Evolutionary conservation across 2,797 vertebrate species (phyloP).

Genomic region (Orestias chungarensis): DNA sequence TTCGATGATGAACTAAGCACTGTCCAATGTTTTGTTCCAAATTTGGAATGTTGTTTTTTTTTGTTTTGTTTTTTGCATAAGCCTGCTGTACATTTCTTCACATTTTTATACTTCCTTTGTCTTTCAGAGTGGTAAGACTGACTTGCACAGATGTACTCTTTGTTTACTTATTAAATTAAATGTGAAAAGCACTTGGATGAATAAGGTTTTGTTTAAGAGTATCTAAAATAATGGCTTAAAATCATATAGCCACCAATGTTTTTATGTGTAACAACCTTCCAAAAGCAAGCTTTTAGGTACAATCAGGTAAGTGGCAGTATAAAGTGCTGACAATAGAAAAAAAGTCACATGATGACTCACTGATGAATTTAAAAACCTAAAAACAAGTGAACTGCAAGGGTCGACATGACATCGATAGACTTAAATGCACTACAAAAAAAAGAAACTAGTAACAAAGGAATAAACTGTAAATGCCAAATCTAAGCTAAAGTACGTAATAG

Average conservation of each 20-base stretch:
- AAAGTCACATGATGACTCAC: no score
- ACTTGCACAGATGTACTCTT: neutral
- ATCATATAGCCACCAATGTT: neutral
- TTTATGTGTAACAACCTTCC: neutral
- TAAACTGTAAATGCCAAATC: no score
- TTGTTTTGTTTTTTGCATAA: neutral
- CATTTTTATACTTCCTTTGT: neutral
- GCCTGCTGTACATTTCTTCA: neutral
- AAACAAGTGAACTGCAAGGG: no score
- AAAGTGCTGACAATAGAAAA: no score
- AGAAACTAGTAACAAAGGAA: no score
- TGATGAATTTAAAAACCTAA: no score
- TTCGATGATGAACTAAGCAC: neutral
- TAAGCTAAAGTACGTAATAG: no score
- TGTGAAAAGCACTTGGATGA: neutral
- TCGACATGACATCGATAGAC: no score
- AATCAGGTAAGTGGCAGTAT: no score
- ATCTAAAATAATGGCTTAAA: neutral
- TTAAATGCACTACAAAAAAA: no score
- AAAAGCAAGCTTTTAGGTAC: no score
- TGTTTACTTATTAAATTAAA: neutral
- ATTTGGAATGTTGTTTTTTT: neutral
- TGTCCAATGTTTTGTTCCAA: neutral
- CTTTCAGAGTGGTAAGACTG: neutral
- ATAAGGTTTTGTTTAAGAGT: neutral